Percentiles rank a stretch among this genome's conserved stretches.
Evolutionary conservation across 2,113 vertebrate genomes (phyloP).

Genomic region (Rhinopithecus roxellana): DNA sequence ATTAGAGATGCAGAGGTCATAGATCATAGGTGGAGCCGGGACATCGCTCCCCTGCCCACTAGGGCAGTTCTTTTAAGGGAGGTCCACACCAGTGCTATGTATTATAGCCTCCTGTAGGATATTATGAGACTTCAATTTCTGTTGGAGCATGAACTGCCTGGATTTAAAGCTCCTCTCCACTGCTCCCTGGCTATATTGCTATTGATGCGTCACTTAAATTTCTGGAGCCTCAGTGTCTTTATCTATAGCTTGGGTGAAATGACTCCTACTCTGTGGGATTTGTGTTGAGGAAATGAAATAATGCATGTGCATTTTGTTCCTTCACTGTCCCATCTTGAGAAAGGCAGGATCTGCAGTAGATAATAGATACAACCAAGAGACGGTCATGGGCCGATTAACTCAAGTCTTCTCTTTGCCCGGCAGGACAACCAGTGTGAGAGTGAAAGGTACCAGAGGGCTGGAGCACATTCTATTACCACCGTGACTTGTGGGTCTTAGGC

Average conservation of each 20-base stretch:
- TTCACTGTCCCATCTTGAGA: background rate
- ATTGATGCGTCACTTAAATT: background rate
- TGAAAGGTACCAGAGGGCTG: background rate
- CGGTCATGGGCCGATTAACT: background rate
- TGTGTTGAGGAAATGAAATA: background rate
- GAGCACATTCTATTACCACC: rapidly evolving
- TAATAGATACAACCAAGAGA: background rate
- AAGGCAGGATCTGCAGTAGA: background rate
- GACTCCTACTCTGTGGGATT: background rate
- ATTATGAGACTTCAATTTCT: background rate
- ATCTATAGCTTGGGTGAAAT: background rate
- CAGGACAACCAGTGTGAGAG: background rate
- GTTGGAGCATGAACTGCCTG: background rate
- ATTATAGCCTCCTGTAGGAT: background rate
- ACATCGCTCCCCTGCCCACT: rapidly evolving
- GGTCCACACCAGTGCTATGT: too few species aligned
- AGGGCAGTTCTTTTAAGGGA: background rate
- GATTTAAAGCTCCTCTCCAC: background rate
- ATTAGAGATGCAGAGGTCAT: background rate
- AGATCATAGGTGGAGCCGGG: background rate
- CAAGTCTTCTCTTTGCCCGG: background rate
- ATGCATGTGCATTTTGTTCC: rapidly evolving
- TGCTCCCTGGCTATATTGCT: background rate
- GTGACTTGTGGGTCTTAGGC: background rate
- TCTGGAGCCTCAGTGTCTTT: background rate